Base-by-base conservation (phyloP, 2,888 invertebrate genomes). In the Apotomis capreana region DNA sequence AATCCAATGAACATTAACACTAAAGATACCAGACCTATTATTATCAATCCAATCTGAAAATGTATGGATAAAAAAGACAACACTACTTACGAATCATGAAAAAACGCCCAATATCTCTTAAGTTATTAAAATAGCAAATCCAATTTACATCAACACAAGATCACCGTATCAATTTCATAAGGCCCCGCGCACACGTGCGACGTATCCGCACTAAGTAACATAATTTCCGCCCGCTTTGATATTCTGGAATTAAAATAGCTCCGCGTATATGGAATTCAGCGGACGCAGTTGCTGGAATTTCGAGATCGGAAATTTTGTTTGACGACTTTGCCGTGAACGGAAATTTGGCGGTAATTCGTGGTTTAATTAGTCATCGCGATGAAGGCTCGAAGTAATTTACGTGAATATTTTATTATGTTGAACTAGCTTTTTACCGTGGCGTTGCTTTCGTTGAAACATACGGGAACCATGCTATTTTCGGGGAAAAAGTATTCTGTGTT, bases 191-290 rank as follows among this genome's bases (percentile, higher is more conserved):
- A 5, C 12, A 57, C 36, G 12, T 36, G 55, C 12, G 9, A 10
- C 12, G 36, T 36, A 57, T 57, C 57, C 57, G 57, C 36, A 12
- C 36, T 57, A 57, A 57, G 57, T 36, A 57, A 57, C 57, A 57
- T 5, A 57, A 57, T 57, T 57, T 57, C 57, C 57, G 57, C 12
- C 36, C 36, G 57, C 57, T 57, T 37, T 57, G 36, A 57, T 37
- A 57, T 57, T 57, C 55, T 55, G 55, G 26, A 15, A 55, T 36
- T 3, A 36, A 55, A 26, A 55, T 26, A 15, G 13, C 55, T 4
- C 26, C 8, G 55, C 9, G 10, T 10, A 10, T 36, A 8, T 5
- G 12, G n/a, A 58, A 12, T 37, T 57, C 12, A 36, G 36, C 57
- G 12, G 49, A 10, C 12, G 10, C 57, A 12, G 5, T 57, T 37